Evolutionary conservation across 2,113 vertebrate species (phyloP).

Genomic region (Alethe diademata): DNA sequence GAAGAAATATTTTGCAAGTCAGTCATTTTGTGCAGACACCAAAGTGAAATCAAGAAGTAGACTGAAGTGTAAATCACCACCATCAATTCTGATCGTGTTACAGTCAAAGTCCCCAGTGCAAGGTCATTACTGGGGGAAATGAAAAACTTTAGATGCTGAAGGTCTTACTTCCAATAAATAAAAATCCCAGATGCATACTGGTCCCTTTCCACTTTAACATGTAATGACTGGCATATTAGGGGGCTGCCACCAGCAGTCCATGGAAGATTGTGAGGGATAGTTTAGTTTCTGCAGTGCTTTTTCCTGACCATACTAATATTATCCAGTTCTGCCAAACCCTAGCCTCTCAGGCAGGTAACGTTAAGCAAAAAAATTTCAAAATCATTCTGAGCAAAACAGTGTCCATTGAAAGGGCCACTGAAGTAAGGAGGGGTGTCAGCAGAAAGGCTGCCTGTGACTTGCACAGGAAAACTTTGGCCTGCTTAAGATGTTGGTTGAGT

Average conservation of each 20-base stretch:
- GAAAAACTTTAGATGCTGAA: not conserved
- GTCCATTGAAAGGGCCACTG: not conserved
- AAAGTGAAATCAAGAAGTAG: constrained; percentile 2
- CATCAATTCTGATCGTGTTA: not conserved
- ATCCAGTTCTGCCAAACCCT: not conserved
- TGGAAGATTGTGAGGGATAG: not conserved
- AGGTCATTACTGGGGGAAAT: not conserved
- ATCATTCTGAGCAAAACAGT: not conserved
- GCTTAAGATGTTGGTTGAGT: not conserved
- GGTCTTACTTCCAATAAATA: not conserved
- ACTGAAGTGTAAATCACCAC: not conserved
- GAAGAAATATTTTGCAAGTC: constrained; percentile 42
- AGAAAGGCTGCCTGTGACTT: not conserved
- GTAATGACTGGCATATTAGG: not conserved
- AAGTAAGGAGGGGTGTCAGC: not conserved
- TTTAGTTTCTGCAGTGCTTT: not conserved
- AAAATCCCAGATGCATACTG: not conserved
- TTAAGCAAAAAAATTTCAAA: not conserved
- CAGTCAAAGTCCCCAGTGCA: not conserved
- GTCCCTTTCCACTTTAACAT: not conserved
- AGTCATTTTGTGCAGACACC: constrained; percentile 1
- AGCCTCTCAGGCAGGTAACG: not conserved
- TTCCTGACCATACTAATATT: not conserved
- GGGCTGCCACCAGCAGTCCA: not conserved
- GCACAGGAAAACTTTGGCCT: no score